Evolutionary conservation across 1,140 invertebrate species (phyloP).

Genomic region (Cyrtorhinus lividipennis): DNA sequence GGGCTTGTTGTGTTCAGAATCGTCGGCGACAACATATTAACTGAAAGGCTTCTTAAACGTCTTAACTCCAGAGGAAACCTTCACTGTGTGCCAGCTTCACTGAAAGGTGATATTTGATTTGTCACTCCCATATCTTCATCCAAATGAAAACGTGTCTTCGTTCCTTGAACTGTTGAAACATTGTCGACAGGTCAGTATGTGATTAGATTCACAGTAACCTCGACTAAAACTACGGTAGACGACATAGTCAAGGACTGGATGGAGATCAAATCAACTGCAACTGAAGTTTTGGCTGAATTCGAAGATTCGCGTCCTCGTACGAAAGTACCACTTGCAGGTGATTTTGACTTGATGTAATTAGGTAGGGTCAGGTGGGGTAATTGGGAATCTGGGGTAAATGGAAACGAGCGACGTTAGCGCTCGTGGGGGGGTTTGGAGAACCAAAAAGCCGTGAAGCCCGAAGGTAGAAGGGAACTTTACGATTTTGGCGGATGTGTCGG

Average conservation of each 20-base stretch:
- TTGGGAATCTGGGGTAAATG: too few species aligned
- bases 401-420: too few species aligned
- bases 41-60: slow-evolving; percentile 69
- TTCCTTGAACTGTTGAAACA: background rate
- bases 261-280: slow-evolving; percentile 66
- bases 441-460: background rate
- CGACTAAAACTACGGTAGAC: slow-evolving; percentile 68
- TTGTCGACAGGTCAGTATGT: slow-evolving; percentile 61
- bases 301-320: slow-evolving; percentile 30
- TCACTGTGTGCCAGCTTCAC: slow-evolving; percentile 82
- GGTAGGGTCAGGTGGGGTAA: background rate
- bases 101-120: slow-evolving; percentile 42
- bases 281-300: slow-evolving; percentile 46
- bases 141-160: background rate
- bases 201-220: slow-evolving; percentile 86
- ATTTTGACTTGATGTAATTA: slow-evolving; percentile 23
- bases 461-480: too few species aligned
- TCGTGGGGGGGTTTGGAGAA: too few species aligned
- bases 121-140: too few species aligned
- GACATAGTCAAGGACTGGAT: slow-evolving; percentile 84
- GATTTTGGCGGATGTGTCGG: too few species aligned
- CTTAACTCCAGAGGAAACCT: slow-evolving; percentile 74
- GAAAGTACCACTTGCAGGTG: slow-evolving; percentile 56
- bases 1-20: slow-evolving; percentile 89
- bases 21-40: slow-evolving; percentile 64